phyloP scores from a whole-genome alignment of 2,888 invertebrate genomes.

The Pimpla rufipes region DNA sequence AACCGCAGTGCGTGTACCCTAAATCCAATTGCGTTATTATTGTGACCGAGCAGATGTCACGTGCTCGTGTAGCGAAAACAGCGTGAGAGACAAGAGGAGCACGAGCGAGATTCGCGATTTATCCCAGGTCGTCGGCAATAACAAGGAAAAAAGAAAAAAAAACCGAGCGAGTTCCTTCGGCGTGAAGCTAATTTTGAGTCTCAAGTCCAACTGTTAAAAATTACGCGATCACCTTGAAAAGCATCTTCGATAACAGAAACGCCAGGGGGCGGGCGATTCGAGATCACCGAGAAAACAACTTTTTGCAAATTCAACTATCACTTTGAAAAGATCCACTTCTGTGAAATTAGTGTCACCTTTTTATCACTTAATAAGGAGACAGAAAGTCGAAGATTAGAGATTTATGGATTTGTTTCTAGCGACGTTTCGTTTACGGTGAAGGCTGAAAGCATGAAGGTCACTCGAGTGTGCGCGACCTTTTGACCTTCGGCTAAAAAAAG shows the following conservation, averaged over 20 bases:
- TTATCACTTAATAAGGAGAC: too few species aligned
- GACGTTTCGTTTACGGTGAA: too few species aligned
- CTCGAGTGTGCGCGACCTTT: too few species aligned
- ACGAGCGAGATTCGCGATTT: background rate
- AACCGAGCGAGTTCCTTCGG: background rate
- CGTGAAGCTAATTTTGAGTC: background rate
- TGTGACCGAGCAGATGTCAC: background rate
- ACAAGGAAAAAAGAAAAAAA: background rate
- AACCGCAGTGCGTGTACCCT: background rate
- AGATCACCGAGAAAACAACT: background rate
- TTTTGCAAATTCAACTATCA: background rate
- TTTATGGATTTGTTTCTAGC: too few species aligned
- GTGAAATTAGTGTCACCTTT: too few species aligned
- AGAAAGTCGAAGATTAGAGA: too few species aligned
- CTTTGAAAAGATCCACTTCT: too few species aligned
- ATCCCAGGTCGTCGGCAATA: background rate
- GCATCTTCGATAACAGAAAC: background rate
- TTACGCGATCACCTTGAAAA: background rate
- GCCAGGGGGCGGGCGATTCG: background rate
- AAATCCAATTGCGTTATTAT: background rate
- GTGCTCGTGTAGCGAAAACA: constrained; percentile 1
- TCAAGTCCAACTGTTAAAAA: constrained; percentile 1
- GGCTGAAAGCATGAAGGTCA: too few species aligned
- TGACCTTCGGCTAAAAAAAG: too few species aligned
- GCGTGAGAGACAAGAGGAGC: background rate